A percentile compares a stretch with the other conserved stretches of the same genome.
Conservation (phyloP, 2,797 vertebrate genomes). For the Darevskia mixta region DNA sequence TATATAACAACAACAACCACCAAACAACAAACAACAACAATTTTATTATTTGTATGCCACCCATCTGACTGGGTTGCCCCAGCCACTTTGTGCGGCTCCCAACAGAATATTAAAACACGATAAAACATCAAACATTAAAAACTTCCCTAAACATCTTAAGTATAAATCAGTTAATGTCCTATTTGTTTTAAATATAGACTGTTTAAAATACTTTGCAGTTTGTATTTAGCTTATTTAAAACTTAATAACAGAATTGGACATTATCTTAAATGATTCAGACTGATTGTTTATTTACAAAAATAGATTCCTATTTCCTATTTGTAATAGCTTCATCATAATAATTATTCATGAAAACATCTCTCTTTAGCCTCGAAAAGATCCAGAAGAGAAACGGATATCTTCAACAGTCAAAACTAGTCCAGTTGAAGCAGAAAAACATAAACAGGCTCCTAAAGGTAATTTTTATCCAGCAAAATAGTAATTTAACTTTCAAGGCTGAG, state of each 20-base stretch:
- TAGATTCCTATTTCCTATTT: neutral
- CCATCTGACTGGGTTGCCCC: no score
- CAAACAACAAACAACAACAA: no score
- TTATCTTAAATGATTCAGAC: no score
- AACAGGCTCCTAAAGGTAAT: slow-evolving; percentile 74
- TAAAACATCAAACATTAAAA: no score
- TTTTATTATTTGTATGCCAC: no score
- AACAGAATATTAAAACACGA: no score
- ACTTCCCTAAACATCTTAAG: no score
- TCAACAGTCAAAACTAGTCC: slow-evolving; percentile 67
- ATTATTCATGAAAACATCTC: neutral
- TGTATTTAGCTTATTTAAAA: no score
- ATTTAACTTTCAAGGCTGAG: neutral
- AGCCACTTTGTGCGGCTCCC: no score
- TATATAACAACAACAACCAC: no score
- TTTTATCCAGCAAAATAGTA: slow-evolving; percentile 21
- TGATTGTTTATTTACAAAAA: neutral
- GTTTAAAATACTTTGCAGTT: neutral
- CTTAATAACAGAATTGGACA: no score
- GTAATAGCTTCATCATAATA: neutral
- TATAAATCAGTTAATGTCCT: neutral
- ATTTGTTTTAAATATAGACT: neutral
- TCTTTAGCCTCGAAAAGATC: slow-evolving; percentile 77
- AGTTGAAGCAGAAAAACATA: slow-evolving; percentile 62
- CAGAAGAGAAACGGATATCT: slow-evolving; percentile 64